Evolutionary conservation across 2,888 invertebrate genomes (phyloP).

Genomic region (Invenusta paracnida): DNA sequence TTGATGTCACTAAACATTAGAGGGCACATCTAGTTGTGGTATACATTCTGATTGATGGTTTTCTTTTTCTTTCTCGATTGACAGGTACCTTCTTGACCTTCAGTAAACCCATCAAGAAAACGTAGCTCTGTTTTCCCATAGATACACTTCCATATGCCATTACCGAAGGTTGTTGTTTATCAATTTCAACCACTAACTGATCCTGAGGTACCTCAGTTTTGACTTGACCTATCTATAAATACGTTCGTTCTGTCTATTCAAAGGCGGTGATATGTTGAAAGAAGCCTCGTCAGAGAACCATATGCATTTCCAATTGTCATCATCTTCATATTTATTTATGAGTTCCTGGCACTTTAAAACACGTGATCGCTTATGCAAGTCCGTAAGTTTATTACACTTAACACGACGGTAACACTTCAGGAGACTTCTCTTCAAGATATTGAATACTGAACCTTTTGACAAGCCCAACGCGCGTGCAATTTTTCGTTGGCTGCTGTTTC

Average conservation of each 20-base stretch:
- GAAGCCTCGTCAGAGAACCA: slow-evolving; percentile 37
- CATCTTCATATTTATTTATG: slow-evolving; percentile 37
- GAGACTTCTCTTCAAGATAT: slow-evolving; percentile 36
- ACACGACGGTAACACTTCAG: slow-evolving; percentile 34
- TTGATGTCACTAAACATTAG: slow-evolving; percentile 8
- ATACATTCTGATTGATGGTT: slow-evolving; percentile 12
- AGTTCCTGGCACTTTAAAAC: slow-evolving; percentile 34
- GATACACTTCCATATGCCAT: slow-evolving; percentile 39
- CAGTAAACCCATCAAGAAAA: slow-evolving; percentile 35
- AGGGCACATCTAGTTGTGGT: slow-evolving; percentile 12
- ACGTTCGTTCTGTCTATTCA: slow-evolving; percentile 37
- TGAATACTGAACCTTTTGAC: slow-evolving; percentile 35
- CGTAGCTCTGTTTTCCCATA: slow-evolving; percentile 39
- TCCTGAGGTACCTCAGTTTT: slow-evolving; percentile 36
- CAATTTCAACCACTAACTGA: slow-evolving; percentile 35
- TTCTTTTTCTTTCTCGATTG: slow-evolving; percentile 6
- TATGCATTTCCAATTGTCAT: slow-evolving; percentile 34
- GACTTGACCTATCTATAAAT: slow-evolving; percentile 33
- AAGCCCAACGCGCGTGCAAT: slow-evolving; percentile 29
- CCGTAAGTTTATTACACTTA: slow-evolving; percentile 37
- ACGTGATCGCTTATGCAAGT: slow-evolving; percentile 24
- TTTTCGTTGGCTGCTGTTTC: slow-evolving; percentile 38
- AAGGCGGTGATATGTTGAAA: slow-evolving; percentile 35
- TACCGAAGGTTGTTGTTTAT: slow-evolving; percentile 37
- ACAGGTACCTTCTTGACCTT: neutral